Evolutionary conservation across 2,888 invertebrate genomes (phyloP), one percentile per base, ranked within the genome.

Genomic region (Trachelus tabidus): DNA sequence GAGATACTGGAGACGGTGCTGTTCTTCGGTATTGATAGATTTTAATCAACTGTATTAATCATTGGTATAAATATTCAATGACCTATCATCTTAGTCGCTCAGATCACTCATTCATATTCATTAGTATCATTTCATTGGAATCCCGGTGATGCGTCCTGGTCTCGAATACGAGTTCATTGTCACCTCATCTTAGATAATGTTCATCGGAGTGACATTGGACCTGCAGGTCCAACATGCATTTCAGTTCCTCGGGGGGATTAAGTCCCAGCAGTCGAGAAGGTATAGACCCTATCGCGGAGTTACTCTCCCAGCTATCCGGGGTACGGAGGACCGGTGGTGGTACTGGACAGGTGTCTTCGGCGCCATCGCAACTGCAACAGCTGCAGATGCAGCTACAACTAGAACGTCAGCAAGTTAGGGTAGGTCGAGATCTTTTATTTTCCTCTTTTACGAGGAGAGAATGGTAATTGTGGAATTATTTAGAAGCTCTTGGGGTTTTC

Each of bases 211-310:
- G 78, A 85, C 80, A 84, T 85, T 84, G 84, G 83, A 84, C 84
- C 82, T 83, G 80, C 82, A 91, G 91, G 89, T 96, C 96, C 87
- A 98, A 98, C 92, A 98, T 98, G 97, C 98, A 98, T 93, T 98
- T 98, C 93, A 97, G 96, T 94, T 96, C 97, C 86, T 95, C 96
- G 86, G 95, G 96, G 87, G 97, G 96, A 81, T 94, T 97, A 88
- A 96, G 97, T 88, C 97, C 98, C 85, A 97, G 96, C 88, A 96
- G 96, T 89, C 95, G 98, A 87, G 98, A 98, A 92, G 95, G 97
- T 83, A 98, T 98, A 91, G 99, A 99, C 93, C 98, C 98, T 80
- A 98, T 98, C 89, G 97, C 98, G 83, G 99, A 99, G 93, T 94
- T 99, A 84, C 93, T 99, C 84, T 98, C 98, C 79, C 98, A 98